Percentiles rank a stretch among this genome's conserved stretches.
phyloP scores from a whole-genome alignment of 2,797 vertebrate species.

The Kryptolebias ocellatus region DNA sequence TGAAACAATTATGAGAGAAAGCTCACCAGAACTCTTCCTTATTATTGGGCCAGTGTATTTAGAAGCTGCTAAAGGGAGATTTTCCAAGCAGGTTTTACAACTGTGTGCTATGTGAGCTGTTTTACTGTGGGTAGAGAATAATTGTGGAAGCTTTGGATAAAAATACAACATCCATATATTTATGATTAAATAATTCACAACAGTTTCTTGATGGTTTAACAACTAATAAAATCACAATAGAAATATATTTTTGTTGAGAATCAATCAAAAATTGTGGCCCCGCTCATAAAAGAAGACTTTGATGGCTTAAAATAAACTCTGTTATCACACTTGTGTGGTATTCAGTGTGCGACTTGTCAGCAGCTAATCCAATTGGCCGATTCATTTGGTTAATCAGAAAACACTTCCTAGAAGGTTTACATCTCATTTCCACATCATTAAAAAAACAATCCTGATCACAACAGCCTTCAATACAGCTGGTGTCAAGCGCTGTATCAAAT shows the following conservation, averaged over 20 bases:
- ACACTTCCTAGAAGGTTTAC: conserved; percentile 67
- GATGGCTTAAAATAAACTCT: conserved; percentile 61
- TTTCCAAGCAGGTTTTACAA: too few species aligned
- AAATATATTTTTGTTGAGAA: neutral
- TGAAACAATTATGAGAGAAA: neutral
- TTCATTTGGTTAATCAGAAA: conserved; percentile 74
- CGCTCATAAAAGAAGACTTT: conserved; percentile 30
- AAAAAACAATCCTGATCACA: conserved; percentile 63
- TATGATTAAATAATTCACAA: neutral
- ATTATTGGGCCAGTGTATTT: neutral
- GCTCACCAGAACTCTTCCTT: neutral
- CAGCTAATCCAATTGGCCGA: conserved; percentile 49
- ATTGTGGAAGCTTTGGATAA: neutral
- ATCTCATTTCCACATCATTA: conserved; percentile 72
- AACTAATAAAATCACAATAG: conserved; percentile 14
- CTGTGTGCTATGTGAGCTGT: neutral
- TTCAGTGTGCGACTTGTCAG: conserved; percentile 56
- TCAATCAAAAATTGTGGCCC: conserved; percentile 38
- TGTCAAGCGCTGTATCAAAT: conserved; percentile 69
- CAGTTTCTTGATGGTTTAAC: conserved; percentile 9
- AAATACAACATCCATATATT: conserved; percentile 20
- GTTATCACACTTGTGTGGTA: conserved; percentile 36
- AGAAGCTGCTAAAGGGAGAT: neutral
- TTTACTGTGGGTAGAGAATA: neutral
- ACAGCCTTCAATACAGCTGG: conserved; percentile 57